Conservation (phyloP, 1,140 invertebrate species). For the Rhagoletis pomonella region DNA sequence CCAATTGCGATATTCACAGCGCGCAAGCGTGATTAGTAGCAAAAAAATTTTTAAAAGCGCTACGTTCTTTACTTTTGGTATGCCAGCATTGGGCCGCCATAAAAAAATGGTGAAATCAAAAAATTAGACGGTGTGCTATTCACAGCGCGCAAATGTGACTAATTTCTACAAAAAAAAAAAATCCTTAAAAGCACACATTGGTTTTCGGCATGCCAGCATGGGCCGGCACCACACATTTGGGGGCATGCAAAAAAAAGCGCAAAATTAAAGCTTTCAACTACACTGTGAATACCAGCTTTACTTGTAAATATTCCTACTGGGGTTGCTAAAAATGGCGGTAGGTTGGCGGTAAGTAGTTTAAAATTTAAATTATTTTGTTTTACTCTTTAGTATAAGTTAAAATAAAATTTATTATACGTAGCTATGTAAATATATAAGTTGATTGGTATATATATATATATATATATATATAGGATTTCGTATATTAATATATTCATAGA, state of each 20-base stretch:
- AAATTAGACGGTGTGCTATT: too few species aligned
- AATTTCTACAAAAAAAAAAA: too few species aligned
- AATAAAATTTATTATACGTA: conserved; percentile 34
- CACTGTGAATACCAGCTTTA: conserved; percentile 9
- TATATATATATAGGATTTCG: conserved; percentile 35
- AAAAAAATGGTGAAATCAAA: too few species aligned
- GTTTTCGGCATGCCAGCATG: too few species aligned
- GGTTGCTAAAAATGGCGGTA: conserved; percentile 19
- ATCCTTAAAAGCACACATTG: too few species aligned
- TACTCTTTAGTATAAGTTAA: conserved; percentile 42
- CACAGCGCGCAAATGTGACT: too few species aligned
- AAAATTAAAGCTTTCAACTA: too few species aligned
- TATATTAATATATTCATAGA: conserved; percentile 50
- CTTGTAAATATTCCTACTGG: neutral
- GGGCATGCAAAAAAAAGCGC: too few species aligned
- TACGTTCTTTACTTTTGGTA: too few species aligned
- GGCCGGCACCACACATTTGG: too few species aligned
- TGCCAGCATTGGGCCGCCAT: too few species aligned
- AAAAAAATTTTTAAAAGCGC: too few species aligned
- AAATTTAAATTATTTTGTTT: conserved; percentile 23
- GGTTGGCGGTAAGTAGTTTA: conserved; percentile 27
- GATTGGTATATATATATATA: conserved; percentile 30
- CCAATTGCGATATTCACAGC: neutral
- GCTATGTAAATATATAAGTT: conserved; percentile 28
- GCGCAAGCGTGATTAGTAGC: neutral